These are phyloP conservation scores for Saccostrea echinata DNA, from an alignment of 1,140 invertebrate species.

Conservation along the genomic window DNA sequence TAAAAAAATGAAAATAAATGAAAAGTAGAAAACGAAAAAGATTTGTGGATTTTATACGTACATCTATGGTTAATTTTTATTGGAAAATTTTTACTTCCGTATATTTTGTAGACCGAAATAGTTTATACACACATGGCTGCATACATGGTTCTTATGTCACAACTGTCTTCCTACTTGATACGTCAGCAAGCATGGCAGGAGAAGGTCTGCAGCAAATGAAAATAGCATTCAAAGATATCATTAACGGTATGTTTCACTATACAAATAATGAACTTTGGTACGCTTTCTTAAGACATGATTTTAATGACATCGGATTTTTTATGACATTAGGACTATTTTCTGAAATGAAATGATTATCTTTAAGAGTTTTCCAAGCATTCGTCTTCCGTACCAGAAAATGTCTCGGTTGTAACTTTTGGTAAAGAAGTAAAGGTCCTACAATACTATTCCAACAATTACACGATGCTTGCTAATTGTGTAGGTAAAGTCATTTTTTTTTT, in stretches of 20 bases:
- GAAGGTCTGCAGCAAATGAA: slow-evolving; percentile 34
- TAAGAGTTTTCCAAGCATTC: slow-evolving; percentile 14
- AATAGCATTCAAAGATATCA: slow-evolving; percentile 16
- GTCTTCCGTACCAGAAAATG: neutral
- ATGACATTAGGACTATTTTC: neutral
- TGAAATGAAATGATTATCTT: neutral
- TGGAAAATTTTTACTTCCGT: too few species aligned
- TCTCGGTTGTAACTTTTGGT: neutral
- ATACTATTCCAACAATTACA: neutral
- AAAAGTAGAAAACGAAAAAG: too few species aligned
- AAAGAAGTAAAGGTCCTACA: neutral
- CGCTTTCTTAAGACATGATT: too few species aligned
- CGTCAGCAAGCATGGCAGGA: slow-evolving; percentile 47
- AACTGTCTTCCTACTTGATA: slow-evolving; percentile 44
- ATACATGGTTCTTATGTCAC: neutral
- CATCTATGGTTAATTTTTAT: too few species aligned
- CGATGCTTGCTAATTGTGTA: neutral
- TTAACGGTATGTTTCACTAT: neutral
- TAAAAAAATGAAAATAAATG: too few species aligned
- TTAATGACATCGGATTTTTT: too few species aligned
- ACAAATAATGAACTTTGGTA: neutral
- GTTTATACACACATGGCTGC: neutral
- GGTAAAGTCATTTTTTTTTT: neutral
- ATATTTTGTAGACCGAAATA: neutral
- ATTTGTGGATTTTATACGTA: too few species aligned